Conservation (phyloP, 1,140 invertebrate genomes). For the Thalassaphorura encarpata region DNA sequence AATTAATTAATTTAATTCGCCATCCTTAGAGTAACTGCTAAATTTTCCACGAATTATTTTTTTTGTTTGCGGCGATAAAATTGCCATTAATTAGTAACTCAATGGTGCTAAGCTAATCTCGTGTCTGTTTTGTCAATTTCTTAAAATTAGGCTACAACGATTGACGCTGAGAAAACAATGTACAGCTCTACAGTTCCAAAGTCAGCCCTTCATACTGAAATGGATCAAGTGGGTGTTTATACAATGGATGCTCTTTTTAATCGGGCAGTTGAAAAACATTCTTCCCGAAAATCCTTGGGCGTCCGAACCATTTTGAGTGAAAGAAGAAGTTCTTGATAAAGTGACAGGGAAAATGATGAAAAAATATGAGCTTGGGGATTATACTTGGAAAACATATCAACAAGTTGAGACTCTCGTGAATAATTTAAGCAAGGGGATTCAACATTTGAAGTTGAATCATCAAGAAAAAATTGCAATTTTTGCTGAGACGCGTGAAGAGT, state of each 20-base stretch:
- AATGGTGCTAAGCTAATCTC: too few relatives aligned
- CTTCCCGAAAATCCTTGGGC: slow-evolving; percentile 66
- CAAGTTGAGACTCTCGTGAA: slow-evolving; percentile 64
- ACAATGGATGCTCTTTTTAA: slow-evolving; percentile 79
- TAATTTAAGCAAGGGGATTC: slow-evolving; percentile 66
- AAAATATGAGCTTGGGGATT: slow-evolving; percentile 89
- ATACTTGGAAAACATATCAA: slow-evolving; percentile 79
- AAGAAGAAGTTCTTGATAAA: slow-evolving; percentile 81
- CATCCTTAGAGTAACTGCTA: too few relatives aligned
- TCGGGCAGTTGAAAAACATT: slow-evolving; percentile 60
- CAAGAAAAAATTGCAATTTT: slow-evolving; percentile 82
- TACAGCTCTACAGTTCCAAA: slow-evolving; percentile 60
- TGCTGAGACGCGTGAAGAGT: slow-evolving; percentile 92
- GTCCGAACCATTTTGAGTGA: slow-evolving; percentile 81
- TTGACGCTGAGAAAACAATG: slow-evolving; percentile 48
- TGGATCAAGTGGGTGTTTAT: slow-evolving; percentile 62
- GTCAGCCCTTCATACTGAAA: slow-evolving; percentile 52
- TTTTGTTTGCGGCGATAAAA: too few relatives aligned
- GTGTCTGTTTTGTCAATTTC: slow-evolving; percentile 6
- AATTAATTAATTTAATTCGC: too few relatives aligned
- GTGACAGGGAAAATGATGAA: slow-evolving; percentile 86
- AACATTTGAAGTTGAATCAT: slow-evolving; percentile 44
- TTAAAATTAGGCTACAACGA: slow-evolving; percentile 45
- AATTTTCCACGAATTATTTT: too few relatives aligned
- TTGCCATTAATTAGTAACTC: too few relatives aligned